Conservation (phyloP, 2,113 vertebrate genomes). For the Megaceryle maxima region DNA sequence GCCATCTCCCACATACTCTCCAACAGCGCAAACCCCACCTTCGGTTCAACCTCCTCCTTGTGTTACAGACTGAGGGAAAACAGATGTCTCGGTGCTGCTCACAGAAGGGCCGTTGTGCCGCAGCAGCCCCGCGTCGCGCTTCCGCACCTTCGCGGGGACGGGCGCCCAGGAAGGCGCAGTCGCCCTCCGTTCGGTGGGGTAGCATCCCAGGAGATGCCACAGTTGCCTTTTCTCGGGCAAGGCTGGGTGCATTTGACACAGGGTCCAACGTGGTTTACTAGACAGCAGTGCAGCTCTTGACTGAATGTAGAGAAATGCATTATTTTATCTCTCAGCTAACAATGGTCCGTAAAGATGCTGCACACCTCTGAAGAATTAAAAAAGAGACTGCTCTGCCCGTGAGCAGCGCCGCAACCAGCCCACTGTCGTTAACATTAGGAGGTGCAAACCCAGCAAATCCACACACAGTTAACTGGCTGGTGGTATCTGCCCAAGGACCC, state of each 20-base stretch:
- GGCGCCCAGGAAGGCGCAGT: background rate
- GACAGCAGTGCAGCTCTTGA: background rate
- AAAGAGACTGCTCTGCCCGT: background rate
- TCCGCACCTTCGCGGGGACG: accelerated
- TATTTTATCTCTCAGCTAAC: background rate
- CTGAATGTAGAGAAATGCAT: background rate
- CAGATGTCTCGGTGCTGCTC: background rate
- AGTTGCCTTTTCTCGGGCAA: background rate
- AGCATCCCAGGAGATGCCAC: background rate
- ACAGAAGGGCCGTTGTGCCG: background rate
- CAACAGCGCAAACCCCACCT: background rate
- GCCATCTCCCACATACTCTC: background rate
- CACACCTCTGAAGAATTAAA: background rate
- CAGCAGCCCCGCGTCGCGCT: background rate
- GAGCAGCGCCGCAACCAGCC: background rate
- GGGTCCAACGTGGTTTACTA: too few relatives aligned
- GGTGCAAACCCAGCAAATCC: background rate
- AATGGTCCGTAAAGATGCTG: background rate
- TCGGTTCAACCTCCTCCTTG: background rate
- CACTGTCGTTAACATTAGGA: background rate
- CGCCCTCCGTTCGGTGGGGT: background rate
- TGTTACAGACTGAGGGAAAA: background rate
- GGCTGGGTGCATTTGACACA: background rate
- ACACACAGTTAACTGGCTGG: background rate
- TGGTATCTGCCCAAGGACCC: background rate